These are phyloP conservation scores for Poecilia gillii DNA, from an alignment of 2,797 vertebrate genomes.

Conservation along the genomic window DNA sequence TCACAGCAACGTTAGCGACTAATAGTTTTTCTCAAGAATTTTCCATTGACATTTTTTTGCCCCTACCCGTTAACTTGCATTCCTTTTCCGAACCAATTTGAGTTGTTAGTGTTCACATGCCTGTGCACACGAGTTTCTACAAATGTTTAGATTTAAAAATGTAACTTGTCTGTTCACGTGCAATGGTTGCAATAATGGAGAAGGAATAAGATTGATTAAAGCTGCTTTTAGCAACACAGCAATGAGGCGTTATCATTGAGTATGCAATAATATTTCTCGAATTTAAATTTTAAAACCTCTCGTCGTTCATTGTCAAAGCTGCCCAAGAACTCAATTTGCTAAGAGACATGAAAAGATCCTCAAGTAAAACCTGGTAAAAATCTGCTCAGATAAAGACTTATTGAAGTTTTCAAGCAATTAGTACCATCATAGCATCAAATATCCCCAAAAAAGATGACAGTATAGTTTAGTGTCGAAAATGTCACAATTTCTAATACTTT, in stretches of 20 bases:
- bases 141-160: constrained; percentile 1
- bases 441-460: background rate
- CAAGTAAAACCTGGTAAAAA: background rate
- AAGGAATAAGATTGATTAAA: background rate
- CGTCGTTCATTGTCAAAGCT: background rate
- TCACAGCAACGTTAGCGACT: background rate
- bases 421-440: background rate
- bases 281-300: background rate
- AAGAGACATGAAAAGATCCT: background rate
- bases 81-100: background rate
- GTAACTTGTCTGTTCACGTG: background rate
- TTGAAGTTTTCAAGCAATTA: background rate
- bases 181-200: background rate
- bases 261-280: too few relatives aligned
- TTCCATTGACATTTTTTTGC: background rate
- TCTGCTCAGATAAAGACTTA: too few relatives aligned
- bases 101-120: background rate
- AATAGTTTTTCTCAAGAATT: background rate
- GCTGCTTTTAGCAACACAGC: background rate
- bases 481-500: background rate
- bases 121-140: background rate
- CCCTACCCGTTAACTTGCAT: background rate
- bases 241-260: background rate
- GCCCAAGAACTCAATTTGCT: background rate
- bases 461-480: background rate